Evolutionary conservation across 2,888 invertebrate genomes (phyloP).

Genomic region (Stenchaetothrips biformis): DNA sequence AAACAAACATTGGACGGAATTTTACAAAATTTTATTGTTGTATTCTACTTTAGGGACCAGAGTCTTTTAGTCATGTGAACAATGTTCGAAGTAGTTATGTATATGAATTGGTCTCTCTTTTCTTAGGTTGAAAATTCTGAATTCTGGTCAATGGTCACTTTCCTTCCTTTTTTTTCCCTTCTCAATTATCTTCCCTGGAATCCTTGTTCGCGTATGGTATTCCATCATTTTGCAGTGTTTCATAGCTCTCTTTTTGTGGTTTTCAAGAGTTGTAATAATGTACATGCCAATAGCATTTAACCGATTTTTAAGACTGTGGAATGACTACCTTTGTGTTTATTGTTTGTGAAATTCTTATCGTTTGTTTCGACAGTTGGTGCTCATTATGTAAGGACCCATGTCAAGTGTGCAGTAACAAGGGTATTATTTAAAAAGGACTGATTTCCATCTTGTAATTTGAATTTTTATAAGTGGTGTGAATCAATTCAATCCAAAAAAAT

Average conservation of each 20-base stretch:
- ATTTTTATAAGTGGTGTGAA: not conserved
- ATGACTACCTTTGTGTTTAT: conserved; percentile 10
- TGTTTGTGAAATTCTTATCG: conserved; percentile 17
- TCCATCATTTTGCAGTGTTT: conserved; percentile 5
- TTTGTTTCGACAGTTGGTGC: conserved; percentile 12
- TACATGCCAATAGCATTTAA: conserved; percentile 25
- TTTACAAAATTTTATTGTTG: too few relatives aligned
- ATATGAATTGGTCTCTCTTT: too few relatives aligned
- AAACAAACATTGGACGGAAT: too few relatives aligned
- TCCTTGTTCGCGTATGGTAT: not conserved
- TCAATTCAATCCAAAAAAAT: not conserved
- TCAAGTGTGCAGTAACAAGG: conserved; percentile 23
- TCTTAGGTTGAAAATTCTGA: too few relatives aligned
- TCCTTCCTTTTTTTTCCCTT: not conserved
- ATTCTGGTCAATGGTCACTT: too few relatives aligned
- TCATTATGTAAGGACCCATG: conserved; percentile 11
- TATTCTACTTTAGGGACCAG: too few relatives aligned
- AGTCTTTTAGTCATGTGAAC: too few relatives aligned
- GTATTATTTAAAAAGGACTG: conserved; percentile 15
- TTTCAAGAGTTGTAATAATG: conserved; percentile 10
- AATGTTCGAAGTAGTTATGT: too few relatives aligned
- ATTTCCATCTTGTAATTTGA: conserved; percentile 6
- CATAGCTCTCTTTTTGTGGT: conserved; percentile 9
- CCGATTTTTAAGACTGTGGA: conserved; percentile 17
- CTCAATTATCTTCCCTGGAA: not conserved